Conservation (phyloP, 1,140 invertebrate species). For the Ladona fulva region DNA sequence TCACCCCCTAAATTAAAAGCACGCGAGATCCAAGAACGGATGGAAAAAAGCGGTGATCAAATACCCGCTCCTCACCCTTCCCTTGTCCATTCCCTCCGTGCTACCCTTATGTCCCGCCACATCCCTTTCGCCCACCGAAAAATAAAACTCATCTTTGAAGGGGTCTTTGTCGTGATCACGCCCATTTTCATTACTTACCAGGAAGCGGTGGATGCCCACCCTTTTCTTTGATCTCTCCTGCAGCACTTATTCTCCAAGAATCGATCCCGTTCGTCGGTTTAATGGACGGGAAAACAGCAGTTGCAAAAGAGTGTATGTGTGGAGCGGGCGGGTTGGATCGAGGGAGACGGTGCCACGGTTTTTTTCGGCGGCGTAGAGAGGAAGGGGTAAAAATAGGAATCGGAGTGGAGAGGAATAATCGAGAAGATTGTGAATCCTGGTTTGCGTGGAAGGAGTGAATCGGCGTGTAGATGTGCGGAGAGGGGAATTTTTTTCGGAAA, state of each 20-base stretch:
- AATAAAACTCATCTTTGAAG: neutral
- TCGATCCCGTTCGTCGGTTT: constrained; percentile 3
- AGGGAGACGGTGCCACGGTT: neutral
- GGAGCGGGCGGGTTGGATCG: neutral
- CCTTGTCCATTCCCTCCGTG: neutral
- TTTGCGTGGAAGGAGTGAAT: neutral
- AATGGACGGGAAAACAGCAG: neutral
- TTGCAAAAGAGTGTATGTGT: neutral
- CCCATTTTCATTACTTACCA: constrained; percentile 1
- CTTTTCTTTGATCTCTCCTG: neutral
- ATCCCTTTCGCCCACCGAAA: too few relatives aligned
- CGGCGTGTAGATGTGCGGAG: neutral
- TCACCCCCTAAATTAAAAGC: too few relatives aligned
- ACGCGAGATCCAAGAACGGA: too few relatives aligned
- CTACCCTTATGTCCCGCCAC: neutral
- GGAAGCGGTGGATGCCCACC: neutral
- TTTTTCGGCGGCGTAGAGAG: neutral
- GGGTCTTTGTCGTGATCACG: neutral
- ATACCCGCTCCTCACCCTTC: neutral
- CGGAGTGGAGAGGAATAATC: neutral
- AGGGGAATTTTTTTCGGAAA: neutral
- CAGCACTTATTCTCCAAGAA: neutral
- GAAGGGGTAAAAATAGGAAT: neutral
- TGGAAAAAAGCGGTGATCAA: too few relatives aligned
- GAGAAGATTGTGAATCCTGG: neutral